Conservation (phyloP, 2,113 vertebrate genomes). For the Gopherus flavomarginatus region DNA sequence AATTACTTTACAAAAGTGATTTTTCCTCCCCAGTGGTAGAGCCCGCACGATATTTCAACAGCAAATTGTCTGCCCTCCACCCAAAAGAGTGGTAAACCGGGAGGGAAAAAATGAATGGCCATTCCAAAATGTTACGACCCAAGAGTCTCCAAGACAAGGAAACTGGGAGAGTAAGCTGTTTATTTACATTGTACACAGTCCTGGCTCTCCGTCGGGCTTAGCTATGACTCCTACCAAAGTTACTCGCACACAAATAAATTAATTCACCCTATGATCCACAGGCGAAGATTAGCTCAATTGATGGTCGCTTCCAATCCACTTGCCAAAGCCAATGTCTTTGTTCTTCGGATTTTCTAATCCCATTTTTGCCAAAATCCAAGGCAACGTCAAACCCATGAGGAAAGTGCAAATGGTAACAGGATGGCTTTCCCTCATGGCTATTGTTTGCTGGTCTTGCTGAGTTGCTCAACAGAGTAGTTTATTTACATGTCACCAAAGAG, state of each 20-base stretch:
- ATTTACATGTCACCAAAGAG: not conserved
- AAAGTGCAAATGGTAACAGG: not conserved
- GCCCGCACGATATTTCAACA: conserved; percentile 11
- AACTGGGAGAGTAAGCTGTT: not conserved
- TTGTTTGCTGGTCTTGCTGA: not conserved
- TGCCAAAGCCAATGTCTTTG: conserved; percentile 52
- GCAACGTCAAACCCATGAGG: not conserved
- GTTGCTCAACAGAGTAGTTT: not conserved
- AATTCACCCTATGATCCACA: not conserved
- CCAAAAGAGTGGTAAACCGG: not conserved
- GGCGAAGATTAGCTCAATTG: not conserved
- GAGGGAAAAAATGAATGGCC: not conserved
- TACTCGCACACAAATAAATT: not conserved
- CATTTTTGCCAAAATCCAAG: conserved; percentile 9
- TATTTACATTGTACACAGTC: not conserved
- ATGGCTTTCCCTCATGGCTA: not conserved
- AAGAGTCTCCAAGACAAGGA: not conserved
- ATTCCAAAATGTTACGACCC: not conserved
- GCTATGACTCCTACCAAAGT: not conserved
- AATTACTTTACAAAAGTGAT: not conserved
- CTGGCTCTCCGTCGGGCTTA: not conserved
- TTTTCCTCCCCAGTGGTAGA: not conserved
- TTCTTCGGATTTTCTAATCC: conserved; percentile 24
- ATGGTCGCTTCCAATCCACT: conserved; percentile 45
- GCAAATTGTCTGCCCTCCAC: not conserved